Base-by-base conservation (phyloP, 2,888 invertebrate genomes). In the Latrodectus elegans region DNA sequence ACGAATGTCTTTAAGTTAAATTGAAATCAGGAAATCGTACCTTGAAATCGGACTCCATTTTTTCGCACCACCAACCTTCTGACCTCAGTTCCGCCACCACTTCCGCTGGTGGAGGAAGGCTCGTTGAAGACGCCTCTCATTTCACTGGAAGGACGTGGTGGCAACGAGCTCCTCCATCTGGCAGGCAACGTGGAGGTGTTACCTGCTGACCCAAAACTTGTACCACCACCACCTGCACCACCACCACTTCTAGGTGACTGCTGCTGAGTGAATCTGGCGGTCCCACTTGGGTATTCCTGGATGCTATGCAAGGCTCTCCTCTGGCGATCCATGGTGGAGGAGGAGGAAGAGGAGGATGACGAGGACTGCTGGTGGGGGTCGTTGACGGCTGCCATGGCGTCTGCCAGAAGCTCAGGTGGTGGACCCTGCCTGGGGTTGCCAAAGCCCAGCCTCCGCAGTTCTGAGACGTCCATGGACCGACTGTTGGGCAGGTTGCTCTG, bases 21-120 rank as follows among this genome's bases (percentile, higher is more conserved):
- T 22, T 9, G 8, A 68, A 68, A 9, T 15, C 8, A 17, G 9
- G 17, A 22, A 68, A 10, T 38, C 80, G 60, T 70, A 88, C 88
- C 84, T 84, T 84, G 84, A 71, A 84, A 88, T 14, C 88, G 84
- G 60, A 84, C 84, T 73, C 84, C 88, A 60, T 88, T 84, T 55
- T 75, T 84, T 26, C 84, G 52, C 51, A 88, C 84, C 72, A 88
- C 84, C 81, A 84, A 52, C 81, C 84, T 75, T 72, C 88, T 77
- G 26, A 84, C 84, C 73, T 84, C 84, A 10, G 77, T 88, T n/a
- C 77, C 77, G 9, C 65, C 72, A 49, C 65, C 60, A 12, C 38
- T 51, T 14, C 51, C 17, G 9, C 71, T 60, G 11, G 71, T 52
- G 15, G 84, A 77, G 14, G 84, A 77, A 0, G 67, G 12, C n/a